These are phyloP conservation scores for Steinernema scapterisci DNA, from an alignment of 2,888 invertebrate species.

Conservation along the genomic window DNA sequence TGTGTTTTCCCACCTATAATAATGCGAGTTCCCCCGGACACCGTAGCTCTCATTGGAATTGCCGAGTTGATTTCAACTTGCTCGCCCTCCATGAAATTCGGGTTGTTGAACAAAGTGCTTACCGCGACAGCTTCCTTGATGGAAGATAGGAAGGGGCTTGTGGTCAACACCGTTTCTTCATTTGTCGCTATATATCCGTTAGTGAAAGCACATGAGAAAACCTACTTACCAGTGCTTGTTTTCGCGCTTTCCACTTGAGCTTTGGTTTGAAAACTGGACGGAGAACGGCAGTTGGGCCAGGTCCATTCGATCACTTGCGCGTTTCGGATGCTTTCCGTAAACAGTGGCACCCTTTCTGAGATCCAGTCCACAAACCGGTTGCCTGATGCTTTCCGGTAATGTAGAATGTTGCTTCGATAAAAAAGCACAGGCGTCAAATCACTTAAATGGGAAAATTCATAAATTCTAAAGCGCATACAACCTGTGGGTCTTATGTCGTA, in stretches of 20 bases:
- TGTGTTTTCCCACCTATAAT: background rate
- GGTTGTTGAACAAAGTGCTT: slow-evolving; percentile 19
- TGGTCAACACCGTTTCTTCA: background rate
- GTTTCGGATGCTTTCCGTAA: slow-evolving; percentile 7
- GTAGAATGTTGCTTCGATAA: slow-evolving; percentile 13
- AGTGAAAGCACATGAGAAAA: background rate
- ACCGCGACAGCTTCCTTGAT: slow-evolving; percentile 19
- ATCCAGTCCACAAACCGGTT: slow-evolving; percentile 2
- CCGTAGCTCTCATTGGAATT: slow-evolving; percentile 5
- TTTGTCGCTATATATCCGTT: background rate
- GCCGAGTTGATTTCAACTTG: slow-evolving; percentile 4
- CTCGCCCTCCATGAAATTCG: background rate
- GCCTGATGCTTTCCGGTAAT: background rate
- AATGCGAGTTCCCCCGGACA: slow-evolving; percentile 15
- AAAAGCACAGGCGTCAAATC: background rate
- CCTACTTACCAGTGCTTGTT: background rate
- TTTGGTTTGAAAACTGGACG: background rate
- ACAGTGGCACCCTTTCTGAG: background rate
- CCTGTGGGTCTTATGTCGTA: background rate
- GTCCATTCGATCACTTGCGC: slow-evolving; percentile 14
- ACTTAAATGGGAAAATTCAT: background rate
- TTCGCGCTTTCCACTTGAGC: background rate
- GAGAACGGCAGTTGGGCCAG: slow-evolving; percentile 5
- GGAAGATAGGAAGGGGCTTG: slow-evolving; percentile 1
- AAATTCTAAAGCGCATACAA: background rate